These are phyloP conservation scores for Ovibos moschatus DNA, from an alignment of 2,113 vertebrate species.

Conservation along the genomic window DNA sequence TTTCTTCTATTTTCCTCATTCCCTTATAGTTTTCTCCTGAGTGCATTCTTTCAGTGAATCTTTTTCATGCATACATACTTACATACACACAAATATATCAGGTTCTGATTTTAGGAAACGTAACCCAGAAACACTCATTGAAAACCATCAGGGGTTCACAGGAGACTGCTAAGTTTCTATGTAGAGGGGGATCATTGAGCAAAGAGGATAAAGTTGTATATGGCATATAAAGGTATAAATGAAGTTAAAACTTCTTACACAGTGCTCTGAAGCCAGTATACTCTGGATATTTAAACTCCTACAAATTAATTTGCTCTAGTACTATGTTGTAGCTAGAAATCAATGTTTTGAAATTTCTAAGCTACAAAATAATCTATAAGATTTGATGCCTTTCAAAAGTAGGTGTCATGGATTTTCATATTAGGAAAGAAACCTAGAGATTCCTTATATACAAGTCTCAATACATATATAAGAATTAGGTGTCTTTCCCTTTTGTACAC, in stretches of 20 bases:
- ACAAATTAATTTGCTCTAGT: neutral
- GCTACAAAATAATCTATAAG: neutral
- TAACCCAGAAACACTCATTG: neutral
- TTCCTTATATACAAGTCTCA: neutral
- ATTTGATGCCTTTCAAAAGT: neutral
- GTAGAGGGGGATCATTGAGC: neutral
- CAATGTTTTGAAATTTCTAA: neutral
- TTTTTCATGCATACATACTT: neutral
- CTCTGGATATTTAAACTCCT: neutral
- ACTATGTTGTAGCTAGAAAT: neutral
- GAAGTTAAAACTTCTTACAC: neutral
- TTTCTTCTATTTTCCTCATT: neutral
- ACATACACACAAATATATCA: neutral
- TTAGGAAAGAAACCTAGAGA: neutral
- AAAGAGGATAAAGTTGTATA: neutral
- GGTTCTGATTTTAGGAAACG: neutral
- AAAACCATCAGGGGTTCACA: neutral
- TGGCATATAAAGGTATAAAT: neutral
- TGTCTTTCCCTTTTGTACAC: neutral
- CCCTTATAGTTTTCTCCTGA: neutral
- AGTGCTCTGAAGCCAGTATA: neutral
- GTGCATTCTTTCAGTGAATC: neutral
- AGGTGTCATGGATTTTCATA: neutral
- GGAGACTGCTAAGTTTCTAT: neutral
- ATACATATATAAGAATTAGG: neutral